Evolutionary conservation across 2,888 invertebrate genomes (phyloP), one percentile per base, ranked within the genome.

Genomic region (Archips xylosteana): DNA sequence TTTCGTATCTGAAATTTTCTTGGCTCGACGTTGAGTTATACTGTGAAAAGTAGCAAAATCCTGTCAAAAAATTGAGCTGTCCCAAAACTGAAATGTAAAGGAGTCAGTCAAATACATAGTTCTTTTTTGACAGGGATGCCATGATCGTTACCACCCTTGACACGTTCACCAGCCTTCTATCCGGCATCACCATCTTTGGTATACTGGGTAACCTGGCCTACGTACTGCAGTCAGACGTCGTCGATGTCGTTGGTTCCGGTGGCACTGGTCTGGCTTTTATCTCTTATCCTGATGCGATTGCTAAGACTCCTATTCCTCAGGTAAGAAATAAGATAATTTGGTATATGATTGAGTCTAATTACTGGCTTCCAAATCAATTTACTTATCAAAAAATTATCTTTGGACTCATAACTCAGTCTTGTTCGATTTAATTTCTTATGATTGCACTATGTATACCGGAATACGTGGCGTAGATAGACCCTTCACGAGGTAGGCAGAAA

Each of bases 201-300:
- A 97, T 98, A 75, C 91, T 98, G 61, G 98, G 98, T 0, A 97
- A 97, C 87, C 88, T 98, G 81, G 97, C 98, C 0, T 89, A 96
- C 80, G 96, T 96, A 82, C 93, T 93, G 71, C 93, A 95, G 0
- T 90, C 91, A 6, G 92, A 96, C 6, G 96, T 97, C 1, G 83
- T 90, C 0, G 89, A 95, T 0, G 96, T 97, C 0, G 96, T 98
- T 0, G 96, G 96, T 9, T 91, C 95, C 34, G 96, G 96, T 39
- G 98, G 97, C 4, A 96, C 97, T 0, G 97, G 97, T 0, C 89
- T 98, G 71, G 98, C 98, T 0, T 98, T 98, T 84, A 95, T 98
- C 68, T 97, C 97, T 0, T 98, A 98, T 87, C 98, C 98, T 1
- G 97, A 97, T 83, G 97, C 97, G 0, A 96, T 98, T 70, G 95